These are phyloP conservation scores for Noctua janthina DNA, from an alignment of 2,888 invertebrate genomes.

Conservation along the genomic window DNA sequence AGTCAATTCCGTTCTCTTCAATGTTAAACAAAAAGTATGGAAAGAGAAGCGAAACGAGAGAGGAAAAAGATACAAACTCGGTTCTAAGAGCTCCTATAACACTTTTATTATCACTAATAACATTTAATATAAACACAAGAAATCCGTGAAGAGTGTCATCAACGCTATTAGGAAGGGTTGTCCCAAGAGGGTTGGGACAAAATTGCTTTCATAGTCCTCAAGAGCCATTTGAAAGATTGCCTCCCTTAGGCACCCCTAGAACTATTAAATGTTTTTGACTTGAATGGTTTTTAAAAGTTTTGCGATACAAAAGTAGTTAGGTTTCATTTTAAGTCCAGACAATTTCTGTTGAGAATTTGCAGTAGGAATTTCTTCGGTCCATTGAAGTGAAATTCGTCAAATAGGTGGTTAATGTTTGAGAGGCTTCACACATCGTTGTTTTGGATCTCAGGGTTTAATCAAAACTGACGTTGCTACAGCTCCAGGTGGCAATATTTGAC, in stretches of 20 bases:
- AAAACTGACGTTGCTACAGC: not conserved
- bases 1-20: not conserved
- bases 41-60: slow-evolving; percentile 18
- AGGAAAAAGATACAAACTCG: slow-evolving; percentile 19
- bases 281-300: slow-evolving; percentile 41
- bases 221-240: slow-evolving; percentile 65
- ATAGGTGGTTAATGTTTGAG: not conserved
- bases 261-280: slow-evolving; percentile 52
- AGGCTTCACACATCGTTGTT: not conserved
- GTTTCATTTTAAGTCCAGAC: not conserved
- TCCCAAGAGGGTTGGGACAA: slow-evolving; percentile 45
- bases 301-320: slow-evolving; percentile 16
- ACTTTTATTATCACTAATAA: slow-evolving; percentile 37
- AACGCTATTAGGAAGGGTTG: slow-evolving; percentile 40
- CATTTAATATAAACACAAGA: slow-evolving; percentile 53
- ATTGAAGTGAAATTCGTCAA: not conserved
- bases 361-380: not conserved
- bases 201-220: slow-evolving; percentile 61
- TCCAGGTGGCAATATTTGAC: not conserved
- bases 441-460: not conserved
- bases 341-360: not conserved
- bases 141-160: slow-evolving; percentile 42
- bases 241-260: slow-evolving; percentile 36
- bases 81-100: slow-evolving; percentile 13
- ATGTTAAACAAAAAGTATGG: slow-evolving; percentile 1